Conservation (phyloP, 2,113 vertebrate genomes). For the Agelaius phoeniceus region DNA sequence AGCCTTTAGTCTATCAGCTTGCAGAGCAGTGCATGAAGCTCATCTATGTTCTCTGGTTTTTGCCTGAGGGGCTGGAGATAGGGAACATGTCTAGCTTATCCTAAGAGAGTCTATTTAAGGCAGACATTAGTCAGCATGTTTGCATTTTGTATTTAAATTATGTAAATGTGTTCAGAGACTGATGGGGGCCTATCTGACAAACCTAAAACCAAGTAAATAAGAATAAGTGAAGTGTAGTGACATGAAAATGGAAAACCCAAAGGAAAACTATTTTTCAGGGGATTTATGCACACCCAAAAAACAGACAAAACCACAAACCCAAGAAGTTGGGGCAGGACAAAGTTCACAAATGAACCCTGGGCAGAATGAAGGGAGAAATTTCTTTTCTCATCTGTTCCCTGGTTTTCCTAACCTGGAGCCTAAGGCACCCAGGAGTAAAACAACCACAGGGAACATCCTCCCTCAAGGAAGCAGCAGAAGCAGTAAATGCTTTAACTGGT, state of each 20-base stretch:
- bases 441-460: conserved; percentile 48
- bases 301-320: background rate
- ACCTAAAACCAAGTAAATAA: background rate
- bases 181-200: conserved; percentile 5
- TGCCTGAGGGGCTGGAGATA: conserved; percentile 50
- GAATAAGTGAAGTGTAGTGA: background rate
- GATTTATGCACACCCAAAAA: background rate
- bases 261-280: background rate
- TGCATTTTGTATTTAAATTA: conserved; percentile 71
- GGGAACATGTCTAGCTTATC: conserved; percentile 55
- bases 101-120: conserved; percentile 66
- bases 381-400: background rate
- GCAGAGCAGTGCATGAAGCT: background rate
- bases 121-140: conserved; percentile 72
- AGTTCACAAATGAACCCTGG: background rate
- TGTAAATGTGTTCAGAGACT: conserved; percentile 60
- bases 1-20: background rate
- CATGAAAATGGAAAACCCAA: background rate
- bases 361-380: background rate
- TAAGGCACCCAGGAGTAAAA: conserved; percentile 50
- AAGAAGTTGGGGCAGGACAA: background rate
- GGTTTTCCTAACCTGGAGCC: background rate
- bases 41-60: conserved; percentile 26
- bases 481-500: conserved; percentile 36
- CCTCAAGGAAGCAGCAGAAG: conserved; percentile 41